A percentile compares a stretch with the other conserved stretches of the same genome.
Evolutionary conservation across 2,888 invertebrate species (phyloP).

Genomic region (Eupithecia subfuscata): DNA sequence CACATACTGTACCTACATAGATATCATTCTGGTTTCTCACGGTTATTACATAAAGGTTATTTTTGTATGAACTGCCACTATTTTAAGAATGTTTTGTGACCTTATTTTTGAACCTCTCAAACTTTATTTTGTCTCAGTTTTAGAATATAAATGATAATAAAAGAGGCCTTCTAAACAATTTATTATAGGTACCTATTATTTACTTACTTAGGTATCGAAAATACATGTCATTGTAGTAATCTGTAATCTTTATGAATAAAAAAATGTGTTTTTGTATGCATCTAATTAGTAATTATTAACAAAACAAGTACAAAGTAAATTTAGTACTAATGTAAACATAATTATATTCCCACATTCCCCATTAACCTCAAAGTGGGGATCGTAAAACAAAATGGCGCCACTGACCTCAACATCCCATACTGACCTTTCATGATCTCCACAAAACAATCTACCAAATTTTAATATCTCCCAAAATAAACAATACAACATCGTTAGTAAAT

Average conservation of each 20-base stretch:
- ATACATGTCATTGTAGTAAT: no score
- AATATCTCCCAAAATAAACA: constrained; percentile 31
- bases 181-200: no score
- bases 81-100: constrained; percentile 37
- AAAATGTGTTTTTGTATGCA: no score
- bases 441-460: constrained; percentile 11
- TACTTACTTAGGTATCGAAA: no score
- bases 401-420: neutral
- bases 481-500: constrained; percentile 30
- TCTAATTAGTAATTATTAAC: neutral
- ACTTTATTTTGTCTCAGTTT: neutral
- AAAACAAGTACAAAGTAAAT: neutral
- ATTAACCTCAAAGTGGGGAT: neutral
- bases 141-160: neutral
- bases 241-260: no score
- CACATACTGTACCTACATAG: constrained; percentile 31
- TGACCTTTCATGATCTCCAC: constrained; percentile 22
- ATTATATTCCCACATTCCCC: neutral
- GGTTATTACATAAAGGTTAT: constrained; percentile 39
- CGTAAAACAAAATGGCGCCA: neutral
- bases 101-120: constrained; percentile 21
- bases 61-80: constrained; percentile 32
- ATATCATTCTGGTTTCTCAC: constrained; percentile 39
- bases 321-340: neutral
- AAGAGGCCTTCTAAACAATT: neutral